These are phyloP conservation scores for Carcina quercana DNA, from an alignment of 2,888 invertebrate genomes.

Conservation along the genomic window DNA sequence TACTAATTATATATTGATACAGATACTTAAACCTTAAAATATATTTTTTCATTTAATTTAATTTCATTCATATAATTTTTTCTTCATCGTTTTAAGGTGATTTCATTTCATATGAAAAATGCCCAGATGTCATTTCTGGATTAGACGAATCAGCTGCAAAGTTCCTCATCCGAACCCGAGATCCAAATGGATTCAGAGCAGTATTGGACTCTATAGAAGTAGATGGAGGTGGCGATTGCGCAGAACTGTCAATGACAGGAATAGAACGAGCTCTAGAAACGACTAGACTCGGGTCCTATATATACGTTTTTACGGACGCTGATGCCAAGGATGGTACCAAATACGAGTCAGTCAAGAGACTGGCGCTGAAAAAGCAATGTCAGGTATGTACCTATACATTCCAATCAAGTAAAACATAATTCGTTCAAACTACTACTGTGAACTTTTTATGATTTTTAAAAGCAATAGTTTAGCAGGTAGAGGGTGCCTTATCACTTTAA, in stretches of 20 bases:
- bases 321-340: conserved; percentile 31
- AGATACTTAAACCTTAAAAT: no score
- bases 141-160: conserved; percentile 24
- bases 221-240: conserved; percentile 34
- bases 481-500: no score
- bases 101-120: no score
- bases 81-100: no score
- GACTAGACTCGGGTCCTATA: conserved; percentile 35
- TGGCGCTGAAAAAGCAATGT: conserved; percentile 32
- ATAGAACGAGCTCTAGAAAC: conserved; percentile 33
- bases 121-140: no score
- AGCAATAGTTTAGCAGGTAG: no score
- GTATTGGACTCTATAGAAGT: conserved; percentile 23
- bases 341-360: conserved; percentile 27
- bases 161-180: conserved; percentile 25
- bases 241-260: conserved; percentile 42
- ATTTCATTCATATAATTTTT: no score
- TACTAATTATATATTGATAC: no score
- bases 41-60: no score
- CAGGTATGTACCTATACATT: conserved; percentile 40
- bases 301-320: conserved; percentile 57
- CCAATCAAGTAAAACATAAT: no score
- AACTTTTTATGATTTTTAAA: no score
- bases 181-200: conserved; percentile 26
- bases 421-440: no score